A percentile compares a stretch with the other conserved stretches of the same genome.
Evolutionary conservation across 2,797 vertebrate genomes (phyloP).

Genomic region (Champsocephalus esox): DNA sequence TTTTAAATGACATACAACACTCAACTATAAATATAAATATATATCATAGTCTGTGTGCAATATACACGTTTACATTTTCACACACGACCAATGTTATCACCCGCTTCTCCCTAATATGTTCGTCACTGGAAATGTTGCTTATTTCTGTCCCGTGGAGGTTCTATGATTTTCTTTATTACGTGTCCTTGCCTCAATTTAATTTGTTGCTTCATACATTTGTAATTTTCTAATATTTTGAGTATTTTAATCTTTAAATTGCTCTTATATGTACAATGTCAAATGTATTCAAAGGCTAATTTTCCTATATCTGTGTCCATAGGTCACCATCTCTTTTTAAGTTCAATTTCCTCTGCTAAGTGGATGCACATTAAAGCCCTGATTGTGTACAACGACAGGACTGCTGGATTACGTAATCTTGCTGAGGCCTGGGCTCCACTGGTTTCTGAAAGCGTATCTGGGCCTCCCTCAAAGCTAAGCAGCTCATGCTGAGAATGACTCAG

Average conservation of each 20-base stretch:
- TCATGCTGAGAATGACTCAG: constrained; percentile 53
- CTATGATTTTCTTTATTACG: too few relatives aligned
- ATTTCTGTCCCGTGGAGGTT: too few relatives aligned
- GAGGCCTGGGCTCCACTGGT: constrained; percentile 40
- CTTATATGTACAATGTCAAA: not conserved
- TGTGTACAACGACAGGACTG: constrained; percentile 12
- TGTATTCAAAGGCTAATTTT: not conserved
- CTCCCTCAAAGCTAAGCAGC: constrained; percentile 36
- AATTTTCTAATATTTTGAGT: constrained; percentile 9
- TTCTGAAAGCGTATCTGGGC: constrained; percentile 32
- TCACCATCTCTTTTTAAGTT: constrained; percentile 14
- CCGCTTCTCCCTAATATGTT: too few relatives aligned
- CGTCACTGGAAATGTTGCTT: too few relatives aligned
- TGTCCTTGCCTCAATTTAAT: too few relatives aligned
- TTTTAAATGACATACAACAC: too few relatives aligned
- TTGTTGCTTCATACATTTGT: constrained; percentile 6
- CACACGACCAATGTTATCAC: too few relatives aligned
- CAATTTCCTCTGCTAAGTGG: constrained; percentile 24
- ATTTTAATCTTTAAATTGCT: constrained; percentile 8
- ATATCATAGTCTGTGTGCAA: too few relatives aligned
- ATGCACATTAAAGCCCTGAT: constrained; percentile 32
- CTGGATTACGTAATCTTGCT: constrained; percentile 44
- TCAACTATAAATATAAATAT: too few relatives aligned
- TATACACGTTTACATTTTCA: too few relatives aligned
- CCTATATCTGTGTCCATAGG: constrained; percentile 22